Conservation (phyloP, 2,888 invertebrate species). For the Eristalis arbustorum region DNA sequence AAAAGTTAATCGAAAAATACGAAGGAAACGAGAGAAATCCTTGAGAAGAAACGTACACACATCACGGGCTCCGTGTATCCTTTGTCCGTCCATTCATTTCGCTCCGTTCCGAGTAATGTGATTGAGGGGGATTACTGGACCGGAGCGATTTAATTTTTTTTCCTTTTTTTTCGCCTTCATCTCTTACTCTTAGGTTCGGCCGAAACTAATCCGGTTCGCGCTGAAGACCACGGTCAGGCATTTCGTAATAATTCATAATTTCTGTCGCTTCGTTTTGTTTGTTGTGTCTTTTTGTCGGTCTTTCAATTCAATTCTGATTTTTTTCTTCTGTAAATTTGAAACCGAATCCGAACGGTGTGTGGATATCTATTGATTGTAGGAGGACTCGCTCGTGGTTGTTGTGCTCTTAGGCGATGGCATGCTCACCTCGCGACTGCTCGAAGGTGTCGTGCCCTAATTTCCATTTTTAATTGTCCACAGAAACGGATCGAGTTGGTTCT, state of each 20-base stretch:
- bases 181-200: conserved; percentile 40
- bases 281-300: conserved; percentile 64
- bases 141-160: conserved; percentile 48
- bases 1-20: conserved; percentile 60
- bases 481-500: background rate
- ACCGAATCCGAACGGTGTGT: conserved; percentile 45
- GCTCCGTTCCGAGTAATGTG: conserved; percentile 68
- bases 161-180: conserved; percentile 6
- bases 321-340: conserved; percentile 21
- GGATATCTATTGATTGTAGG: conserved; percentile 53
- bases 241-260: conserved; percentile 71
- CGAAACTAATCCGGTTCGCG: conserved; percentile 68
- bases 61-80: conserved; percentile 45
- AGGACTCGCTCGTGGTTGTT: conserved; percentile 2
- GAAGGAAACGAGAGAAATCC: conserved; percentile 44
- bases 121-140: conserved; percentile 70
- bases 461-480: conserved; percentile 48
- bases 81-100: conserved; percentile 67
- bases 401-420: conserved; percentile 19
- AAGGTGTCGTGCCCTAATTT: conserved; percentile 39
- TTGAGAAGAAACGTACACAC: conserved; percentile 44
- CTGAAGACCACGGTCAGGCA: conserved; percentile 56
- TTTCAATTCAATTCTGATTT: conserved; percentile 45
- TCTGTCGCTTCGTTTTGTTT: conserved; percentile 60
- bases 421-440: background rate